These are phyloP conservation scores for Tinamus major DNA, from an alignment of 2,797 vertebrate species.

Conservation along the genomic window DNA sequence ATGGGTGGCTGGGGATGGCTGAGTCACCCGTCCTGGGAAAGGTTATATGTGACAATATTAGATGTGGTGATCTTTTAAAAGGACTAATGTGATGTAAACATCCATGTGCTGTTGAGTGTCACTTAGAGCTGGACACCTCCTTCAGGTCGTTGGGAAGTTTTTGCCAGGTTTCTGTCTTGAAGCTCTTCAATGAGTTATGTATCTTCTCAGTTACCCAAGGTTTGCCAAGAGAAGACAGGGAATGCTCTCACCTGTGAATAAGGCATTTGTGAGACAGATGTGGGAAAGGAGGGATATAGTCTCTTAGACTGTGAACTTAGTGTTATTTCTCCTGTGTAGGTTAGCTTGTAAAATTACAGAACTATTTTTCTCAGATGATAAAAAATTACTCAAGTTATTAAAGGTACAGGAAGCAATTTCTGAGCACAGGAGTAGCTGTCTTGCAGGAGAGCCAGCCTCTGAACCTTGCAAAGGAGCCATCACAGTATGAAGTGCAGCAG, in stretches of 20 bases:
- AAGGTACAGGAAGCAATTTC: neutral
- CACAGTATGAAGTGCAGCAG: neutral
- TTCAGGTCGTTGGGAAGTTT: neutral
- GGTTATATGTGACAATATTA: neutral
- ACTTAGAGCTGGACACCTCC: neutral
- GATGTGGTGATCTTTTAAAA: neutral
- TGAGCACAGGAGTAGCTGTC: neutral
- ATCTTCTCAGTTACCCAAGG: neutral
- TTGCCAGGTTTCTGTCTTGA: neutral
- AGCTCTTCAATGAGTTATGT: neutral
- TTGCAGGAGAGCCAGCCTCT: neutral
- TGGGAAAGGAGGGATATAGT: fast-evolving
- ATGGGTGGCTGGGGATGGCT: neutral
- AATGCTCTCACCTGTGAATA: neutral
- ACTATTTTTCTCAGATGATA: neutral
- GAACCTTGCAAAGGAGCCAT: neutral
- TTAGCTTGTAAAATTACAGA: neutral
- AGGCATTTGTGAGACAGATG: neutral
- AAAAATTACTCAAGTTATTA: neutral
- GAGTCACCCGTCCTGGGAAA: neutral
- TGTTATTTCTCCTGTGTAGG: neutral
- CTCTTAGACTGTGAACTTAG: neutral
- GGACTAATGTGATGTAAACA: neutral
- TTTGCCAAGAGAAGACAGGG: neutral
- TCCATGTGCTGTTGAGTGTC: neutral